Evolutionary conservation across 1,140 invertebrate species (phyloP), one percentile per base, ranked within the genome.

Genomic region (Leptinotarsa texana): DNA sequence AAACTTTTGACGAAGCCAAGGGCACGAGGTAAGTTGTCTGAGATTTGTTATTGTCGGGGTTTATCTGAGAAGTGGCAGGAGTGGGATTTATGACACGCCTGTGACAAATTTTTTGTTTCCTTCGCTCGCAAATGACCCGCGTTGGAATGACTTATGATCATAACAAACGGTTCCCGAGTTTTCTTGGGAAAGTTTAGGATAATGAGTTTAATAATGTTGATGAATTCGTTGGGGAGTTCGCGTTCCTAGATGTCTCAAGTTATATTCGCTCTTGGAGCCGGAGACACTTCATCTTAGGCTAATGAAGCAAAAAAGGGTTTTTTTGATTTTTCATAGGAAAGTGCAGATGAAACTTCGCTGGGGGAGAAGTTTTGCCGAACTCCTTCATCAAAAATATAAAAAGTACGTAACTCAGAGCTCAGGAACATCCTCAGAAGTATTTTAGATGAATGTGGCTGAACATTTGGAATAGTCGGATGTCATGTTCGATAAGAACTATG

Each of bases 1-100:
- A 93, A 93, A 80, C 86, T 98, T 68, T 86, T 94, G 63, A 92
- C 92, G 15, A 96, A 96, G 83, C 91, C 93, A 8, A 90, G 94
- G 79, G 95, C 96, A 11, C 90, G 92, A 92, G 96, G 96, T 97
- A 87, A 87, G 87, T 67, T 18, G 13, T 18, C 51, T 57, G 51
- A 3, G 13, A n/a, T 57, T 57, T 18, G 51, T 57, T 17, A 57
- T 17, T 57, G 51, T 57, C 51, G 15, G n/a, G n/a, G 15, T 15
- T n/a, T 17, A 57, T 57, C 51, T 57, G 33, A 42, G 33, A 42
- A 57, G 51, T 17, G 51, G 51, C 15, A n/a, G 17, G 13, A 42
- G 33, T 42, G 33, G 33, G n/a, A 57, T 57, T 57, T 18, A 18
- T 57, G 15, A 57, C 17, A 57, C 51, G 4, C 51, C n/a, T 15